A percentile compares a stretch with the other conserved stretches of the same genome.
Conservation (phyloP, 2,113 vertebrate genomes). For the Sarotherodon lohbergeri region DNA sequence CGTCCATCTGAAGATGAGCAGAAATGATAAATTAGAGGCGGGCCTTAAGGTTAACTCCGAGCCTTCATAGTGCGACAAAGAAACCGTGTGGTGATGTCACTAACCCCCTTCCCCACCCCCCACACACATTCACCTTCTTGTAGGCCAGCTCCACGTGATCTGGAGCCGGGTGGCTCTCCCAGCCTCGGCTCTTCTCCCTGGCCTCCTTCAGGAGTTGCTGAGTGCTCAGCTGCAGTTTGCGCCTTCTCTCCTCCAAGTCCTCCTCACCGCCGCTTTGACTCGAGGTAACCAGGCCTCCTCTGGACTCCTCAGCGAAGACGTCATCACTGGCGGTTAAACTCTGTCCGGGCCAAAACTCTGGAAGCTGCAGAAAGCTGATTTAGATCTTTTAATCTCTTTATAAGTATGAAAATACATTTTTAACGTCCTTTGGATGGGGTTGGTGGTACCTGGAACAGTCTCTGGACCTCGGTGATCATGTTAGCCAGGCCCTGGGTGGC, state of each 20-base stretch:
- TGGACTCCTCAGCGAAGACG: neutral
- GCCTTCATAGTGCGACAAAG: neutral
- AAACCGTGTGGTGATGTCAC: neutral
- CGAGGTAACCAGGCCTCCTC: neutral
- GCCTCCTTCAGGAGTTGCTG: conserved; percentile 63
- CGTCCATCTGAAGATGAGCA: conserved; percentile 55
- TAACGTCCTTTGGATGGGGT: neutral
- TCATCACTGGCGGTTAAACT: neutral
- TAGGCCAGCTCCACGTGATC: conserved; percentile 68
- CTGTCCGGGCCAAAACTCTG: conserved; percentile 61
- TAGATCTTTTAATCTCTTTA: neutral
- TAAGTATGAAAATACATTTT: neutral
- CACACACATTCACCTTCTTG: conserved; percentile 66
- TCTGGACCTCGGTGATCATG: conserved; percentile 79
- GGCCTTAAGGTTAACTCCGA: rapidly evolving
- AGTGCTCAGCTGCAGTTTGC: conserved; percentile 48
- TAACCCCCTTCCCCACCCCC: neutral
- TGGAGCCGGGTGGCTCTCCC: conserved; percentile 51
- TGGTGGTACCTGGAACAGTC: conserved; percentile 79
- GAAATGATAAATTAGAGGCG: rapidly evolving
- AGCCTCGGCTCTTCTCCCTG: conserved; percentile 63
- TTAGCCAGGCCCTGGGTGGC: conserved; percentile 82
- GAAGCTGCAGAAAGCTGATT: conserved; percentile 50
- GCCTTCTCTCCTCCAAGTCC: conserved; percentile 17
- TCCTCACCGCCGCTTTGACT: conserved; percentile 2